These are phyloP conservation scores for Brachyistius frenatus DNA, from an alignment of 2,113 vertebrate genomes.

Conservation along the genomic window DNA sequence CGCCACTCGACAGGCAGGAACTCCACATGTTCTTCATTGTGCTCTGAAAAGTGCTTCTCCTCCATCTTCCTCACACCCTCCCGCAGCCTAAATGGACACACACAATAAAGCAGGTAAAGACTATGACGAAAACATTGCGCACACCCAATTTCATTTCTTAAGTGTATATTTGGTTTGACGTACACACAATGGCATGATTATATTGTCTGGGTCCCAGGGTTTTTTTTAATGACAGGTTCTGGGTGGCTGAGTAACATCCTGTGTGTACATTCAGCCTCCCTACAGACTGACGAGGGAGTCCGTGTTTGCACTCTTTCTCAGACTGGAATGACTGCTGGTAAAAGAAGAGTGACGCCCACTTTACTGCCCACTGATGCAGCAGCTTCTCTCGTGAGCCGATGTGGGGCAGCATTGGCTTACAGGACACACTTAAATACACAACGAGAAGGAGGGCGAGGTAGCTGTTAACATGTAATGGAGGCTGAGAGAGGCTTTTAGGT, in stretches of 20 bases:
- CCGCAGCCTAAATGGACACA: slow-evolving; percentile 88
- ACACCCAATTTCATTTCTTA: background rate
- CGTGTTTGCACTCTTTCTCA: background rate
- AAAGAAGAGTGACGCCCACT: slow-evolving; percentile 30
- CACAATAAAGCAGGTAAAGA: background rate
- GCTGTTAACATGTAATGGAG: slow-evolving; percentile 50
- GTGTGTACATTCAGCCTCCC: background rate
- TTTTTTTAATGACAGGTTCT: background rate
- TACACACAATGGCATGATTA: background rate
- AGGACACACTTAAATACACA: slow-evolving; percentile 48
- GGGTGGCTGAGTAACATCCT: slow-evolving; percentile 4
- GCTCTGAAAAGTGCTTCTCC: slow-evolving; percentile 94
- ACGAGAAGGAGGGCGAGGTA: slow-evolving; percentile 12
- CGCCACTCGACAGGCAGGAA: slow-evolving; percentile 98
- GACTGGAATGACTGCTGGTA: slow-evolving; percentile 19
- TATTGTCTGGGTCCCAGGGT: background rate
- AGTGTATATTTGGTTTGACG: background rate
- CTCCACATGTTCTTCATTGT: slow-evolving; percentile 92
- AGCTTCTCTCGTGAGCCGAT: slow-evolving; percentile 22
- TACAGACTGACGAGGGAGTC: background rate
- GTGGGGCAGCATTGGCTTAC: slow-evolving; percentile 37
- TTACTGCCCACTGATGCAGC: slow-evolving; percentile 49
- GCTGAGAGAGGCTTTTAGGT: slow-evolving; percentile 51
- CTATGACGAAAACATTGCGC: background rate
- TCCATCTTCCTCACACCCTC: slow-evolving; percentile 96